These are phyloP conservation scores for Corydoras sp. DNA, from an alignment of 2,113 vertebrate genomes.

Conservation along the genomic window DNA sequence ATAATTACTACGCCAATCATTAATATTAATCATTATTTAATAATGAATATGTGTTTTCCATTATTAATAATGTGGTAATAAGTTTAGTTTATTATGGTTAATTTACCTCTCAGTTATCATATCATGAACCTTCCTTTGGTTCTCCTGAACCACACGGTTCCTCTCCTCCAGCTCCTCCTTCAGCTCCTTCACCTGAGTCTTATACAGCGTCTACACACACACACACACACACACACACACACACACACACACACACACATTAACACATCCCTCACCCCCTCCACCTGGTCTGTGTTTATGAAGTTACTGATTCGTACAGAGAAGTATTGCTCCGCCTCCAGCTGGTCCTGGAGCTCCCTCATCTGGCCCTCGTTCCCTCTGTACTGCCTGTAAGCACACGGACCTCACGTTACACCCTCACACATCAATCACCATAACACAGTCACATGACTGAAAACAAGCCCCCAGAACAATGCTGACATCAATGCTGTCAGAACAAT, in stretches of 20 bases:
- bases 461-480: too few species aligned
- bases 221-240: neutral
- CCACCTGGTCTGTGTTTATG: neutral
- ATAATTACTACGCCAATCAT: too few species aligned
- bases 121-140: constrained; percentile 85
- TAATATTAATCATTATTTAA: too few species aligned
- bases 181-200: constrained; percentile 98
- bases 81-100: neutral
- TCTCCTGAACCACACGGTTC: constrained; percentile 78
- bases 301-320: constrained; percentile 74
- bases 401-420: neutral
- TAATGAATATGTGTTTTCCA: too few species aligned
- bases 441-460: neutral
- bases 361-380: constrained; percentile 98
- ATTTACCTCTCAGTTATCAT: constrained; percentile 85
- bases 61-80: too few species aligned
- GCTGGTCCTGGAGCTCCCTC: constrained; percentile 97
- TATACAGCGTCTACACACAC: constrained; percentile 86
- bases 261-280: neutral
- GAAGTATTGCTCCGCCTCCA: constrained; percentile 98
- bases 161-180: constrained; percentile 96
- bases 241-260: neutral
- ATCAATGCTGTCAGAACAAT: too few species aligned
- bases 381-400: constrained; percentile 76
- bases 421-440: neutral